A percentile compares a stretch with the other conserved stretches of the same genome.
These are phyloP conservation scores for Sebastes taczanowskii DNA, from an alignment of 2,797 vertebrate genomes.

Conservation along the genomic window DNA sequence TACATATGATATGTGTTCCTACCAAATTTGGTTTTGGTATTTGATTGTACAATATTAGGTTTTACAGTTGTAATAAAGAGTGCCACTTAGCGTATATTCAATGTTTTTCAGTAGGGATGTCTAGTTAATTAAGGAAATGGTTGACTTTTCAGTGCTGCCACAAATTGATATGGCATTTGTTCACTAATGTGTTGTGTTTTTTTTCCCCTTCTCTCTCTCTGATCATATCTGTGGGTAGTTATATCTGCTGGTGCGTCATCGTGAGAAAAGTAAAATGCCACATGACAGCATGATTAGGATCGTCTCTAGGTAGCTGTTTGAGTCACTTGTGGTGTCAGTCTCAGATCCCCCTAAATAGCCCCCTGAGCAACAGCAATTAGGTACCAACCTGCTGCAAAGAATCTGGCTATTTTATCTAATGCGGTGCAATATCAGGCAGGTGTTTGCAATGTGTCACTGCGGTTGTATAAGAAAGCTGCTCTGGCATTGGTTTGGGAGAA, in stretches of 20 bases:
- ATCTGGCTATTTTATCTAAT: not conserved
- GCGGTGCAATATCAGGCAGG: constrained; percentile 4
- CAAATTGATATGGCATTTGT: constrained; percentile 11
- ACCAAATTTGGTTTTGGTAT: no score
- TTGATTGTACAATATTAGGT: no score
- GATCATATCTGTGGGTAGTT: not conserved
- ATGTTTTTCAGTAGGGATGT: not conserved
- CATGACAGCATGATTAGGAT: constrained; percentile 19
- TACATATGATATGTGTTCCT: no score
- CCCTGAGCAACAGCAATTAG: constrained; percentile 18
- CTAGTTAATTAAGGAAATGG: not conserved
- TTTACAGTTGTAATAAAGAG: not conserved
- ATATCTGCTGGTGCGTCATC: not conserved
- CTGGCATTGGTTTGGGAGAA: constrained; percentile 11
- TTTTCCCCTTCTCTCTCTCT: not conserved
- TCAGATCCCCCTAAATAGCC: not conserved
- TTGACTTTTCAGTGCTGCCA: not conserved
- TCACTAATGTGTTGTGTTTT: not conserved
- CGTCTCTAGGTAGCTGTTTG: constrained; percentile 7
- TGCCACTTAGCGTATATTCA: not conserved
- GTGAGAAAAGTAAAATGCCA: constrained; percentile 7
- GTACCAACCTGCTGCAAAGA: not conserved
- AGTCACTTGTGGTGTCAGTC: constrained; percentile 12
- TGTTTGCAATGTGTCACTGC: not conserved
- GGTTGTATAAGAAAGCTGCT: not conserved